Percentiles rank a stretch among this genome's conserved stretches.
Conservation (phyloP, 2,888 invertebrate genomes). For the Noctua pronuba region DNA sequence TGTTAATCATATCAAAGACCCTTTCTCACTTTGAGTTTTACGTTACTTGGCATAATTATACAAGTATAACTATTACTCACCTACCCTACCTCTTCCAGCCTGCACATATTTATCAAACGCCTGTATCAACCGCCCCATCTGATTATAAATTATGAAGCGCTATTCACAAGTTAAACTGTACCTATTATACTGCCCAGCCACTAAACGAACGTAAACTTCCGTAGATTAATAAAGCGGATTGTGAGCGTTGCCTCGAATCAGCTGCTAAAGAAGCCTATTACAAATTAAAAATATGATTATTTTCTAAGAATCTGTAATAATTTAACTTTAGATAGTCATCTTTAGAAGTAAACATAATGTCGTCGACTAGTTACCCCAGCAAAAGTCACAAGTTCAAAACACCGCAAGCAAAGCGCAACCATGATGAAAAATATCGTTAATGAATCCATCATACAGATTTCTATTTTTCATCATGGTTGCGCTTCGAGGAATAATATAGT, state of each 20-base stretch:
- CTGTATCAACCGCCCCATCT: constrained; percentile 68
- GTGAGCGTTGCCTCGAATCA: not conserved
- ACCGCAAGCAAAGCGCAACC: no score
- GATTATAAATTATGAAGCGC: constrained; percentile 77
- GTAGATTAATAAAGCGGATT: constrained; percentile 50
- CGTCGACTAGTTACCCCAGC: no score
- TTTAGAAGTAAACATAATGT: no score
- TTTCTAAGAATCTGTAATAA: no score
- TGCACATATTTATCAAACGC: constrained; percentile 67
- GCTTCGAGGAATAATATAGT: no score
- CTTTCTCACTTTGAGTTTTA: not conserved
- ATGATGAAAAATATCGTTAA: no score
- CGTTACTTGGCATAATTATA: not conserved
- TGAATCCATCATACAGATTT: no score
- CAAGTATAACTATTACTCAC: not conserved
- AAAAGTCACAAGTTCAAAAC: no score
- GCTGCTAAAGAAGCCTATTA: no score
- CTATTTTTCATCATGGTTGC: no score
- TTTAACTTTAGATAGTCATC: no score
- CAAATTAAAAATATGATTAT: no score
- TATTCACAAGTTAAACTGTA: constrained; percentile 68
- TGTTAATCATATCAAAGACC: not conserved
- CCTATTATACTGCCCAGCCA: constrained; percentile 66
- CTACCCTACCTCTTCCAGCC: constrained; percentile 41
- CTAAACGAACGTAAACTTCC: constrained; percentile 55